Base-by-base conservation (phyloP, 2,113 vertebrate genomes). In the Hiodon tergisus region DNA sequence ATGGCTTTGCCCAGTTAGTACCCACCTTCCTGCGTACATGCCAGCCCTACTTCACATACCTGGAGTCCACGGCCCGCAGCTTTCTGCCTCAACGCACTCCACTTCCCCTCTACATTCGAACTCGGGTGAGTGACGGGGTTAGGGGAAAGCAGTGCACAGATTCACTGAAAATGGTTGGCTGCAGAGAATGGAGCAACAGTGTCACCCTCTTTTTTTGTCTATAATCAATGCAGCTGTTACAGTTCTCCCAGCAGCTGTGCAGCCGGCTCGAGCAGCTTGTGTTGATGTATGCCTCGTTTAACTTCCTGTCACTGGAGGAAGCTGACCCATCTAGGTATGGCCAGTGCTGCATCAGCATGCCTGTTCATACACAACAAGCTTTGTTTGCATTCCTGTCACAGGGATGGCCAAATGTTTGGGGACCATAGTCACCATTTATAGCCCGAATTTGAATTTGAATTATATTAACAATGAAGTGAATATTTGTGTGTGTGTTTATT, bases 171-270 rank as follows among this genome's bases (percentile, higher is more conserved):
- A 6, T 13, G 46, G 55, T n/a, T 6, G 16, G 3, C 5, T n/a
- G 61, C 14, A 1, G 17, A 51, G 17, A 17, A 17, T n/a, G 50
- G 8, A 16, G 52, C 5, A n/a, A 8, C 17, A 51, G 17, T 51
- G 14, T 72, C 13, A 16, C 57, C 76, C 3, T 81, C 53, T 67
- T 10, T 61, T 76, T 63, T 76, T 67, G 73, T 3, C 61, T 78
- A 62, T 65, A 72, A 67, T 67, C 9, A 7, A 4, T 55, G 52
- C 85, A 94, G 93, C 86, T 94, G 81, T 75, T 92, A 69, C 85
- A 91, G 59, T 88, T 95, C 79, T 94, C 93, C n/a, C 90, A 95
- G 79, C 89, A 92, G 86, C 85, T 95, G 82, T 90, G 89, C 73
- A 86, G 87, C 31, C 86, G 81, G 51, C 85, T 94, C 74, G 92